These are phyloP conservation scores for Sussaba pulchella DNA, from an alignment of 2,888 invertebrate genomes.

Conservation along the genomic window DNA sequence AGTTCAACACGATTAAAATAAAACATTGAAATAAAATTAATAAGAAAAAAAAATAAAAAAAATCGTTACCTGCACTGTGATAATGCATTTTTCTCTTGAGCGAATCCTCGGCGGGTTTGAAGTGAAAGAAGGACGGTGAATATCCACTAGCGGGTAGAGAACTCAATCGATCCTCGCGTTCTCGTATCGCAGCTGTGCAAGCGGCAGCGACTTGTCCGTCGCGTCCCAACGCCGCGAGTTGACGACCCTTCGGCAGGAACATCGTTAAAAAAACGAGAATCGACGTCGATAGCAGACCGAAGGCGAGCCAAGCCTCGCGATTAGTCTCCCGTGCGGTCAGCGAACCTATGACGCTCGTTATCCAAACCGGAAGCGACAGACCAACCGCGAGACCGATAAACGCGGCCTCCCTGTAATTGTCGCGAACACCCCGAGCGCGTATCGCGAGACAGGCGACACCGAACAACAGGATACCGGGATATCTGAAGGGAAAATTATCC, in stretches of 20 bases:
- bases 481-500: too few species aligned
- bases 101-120: constrained; percentile 94
- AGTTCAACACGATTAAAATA: too few species aligned
- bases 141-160: constrained; percentile 93
- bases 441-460: constrained; percentile 94
- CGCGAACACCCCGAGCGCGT: constrained; percentile 94
- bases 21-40: too few species aligned
- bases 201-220: constrained; percentile 86
- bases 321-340: constrained; percentile 87
- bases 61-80: constrained; percentile 81
- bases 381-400: constrained; percentile 96
- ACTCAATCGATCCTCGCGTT: constrained; percentile 93
- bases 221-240: constrained; percentile 96
- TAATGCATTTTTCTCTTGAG: constrained; percentile 87
- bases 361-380: constrained; percentile 94
- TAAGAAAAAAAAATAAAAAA: too few species aligned
- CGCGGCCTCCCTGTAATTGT: constrained; percentile 96
- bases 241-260: constrained; percentile 97
- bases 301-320: constrained; percentile 95
- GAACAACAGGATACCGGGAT: constrained; percentile 93
- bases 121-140: constrained; percentile 96
- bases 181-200: constrained; percentile 85
- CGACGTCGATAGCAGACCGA: constrained; percentile 94
- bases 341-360: constrained; percentile 90
- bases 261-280: constrained; percentile 95